Conservation (phyloP, 2,888 invertebrate genomes). For the Peribatodes rhomboidaria region DNA sequence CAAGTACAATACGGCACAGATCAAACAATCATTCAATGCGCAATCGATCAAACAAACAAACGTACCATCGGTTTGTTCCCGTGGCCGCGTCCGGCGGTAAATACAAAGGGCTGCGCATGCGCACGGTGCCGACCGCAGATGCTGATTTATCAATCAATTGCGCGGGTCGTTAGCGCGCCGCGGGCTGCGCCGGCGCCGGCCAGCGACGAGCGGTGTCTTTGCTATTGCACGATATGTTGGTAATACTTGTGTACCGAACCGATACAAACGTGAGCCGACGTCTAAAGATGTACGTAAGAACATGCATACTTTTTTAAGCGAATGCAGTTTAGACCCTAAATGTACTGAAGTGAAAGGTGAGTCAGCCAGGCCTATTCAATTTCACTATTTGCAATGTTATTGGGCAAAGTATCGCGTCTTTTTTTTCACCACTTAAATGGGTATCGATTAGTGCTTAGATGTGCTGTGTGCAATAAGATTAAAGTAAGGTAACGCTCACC, state of each 20-base stretch:
- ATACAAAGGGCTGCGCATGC: conserved; percentile 44
- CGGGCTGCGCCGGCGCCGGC: conserved; percentile 52
- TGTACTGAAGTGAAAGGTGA: background rate
- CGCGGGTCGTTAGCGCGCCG: conserved; percentile 59
- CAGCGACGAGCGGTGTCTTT: conserved; percentile 8
- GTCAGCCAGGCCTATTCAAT: too few species aligned
- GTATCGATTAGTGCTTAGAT: too few species aligned
- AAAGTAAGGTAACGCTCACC: too few species aligned
- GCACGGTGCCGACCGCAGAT: conserved; percentile 37
- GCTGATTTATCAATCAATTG: conserved; percentile 66
- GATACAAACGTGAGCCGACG: conserved; percentile 22
- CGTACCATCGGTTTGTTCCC: conserved; percentile 16
- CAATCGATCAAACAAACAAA: conserved; percentile 36
- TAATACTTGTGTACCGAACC: background rate
- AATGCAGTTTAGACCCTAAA: background rate
- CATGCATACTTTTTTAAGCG: background rate
- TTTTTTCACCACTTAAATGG: too few species aligned
- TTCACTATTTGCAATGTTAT: too few species aligned
- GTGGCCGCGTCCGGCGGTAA: conserved; percentile 30
- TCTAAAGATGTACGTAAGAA: background rate
- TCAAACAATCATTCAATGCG: conserved; percentile 21
- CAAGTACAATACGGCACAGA: conserved; percentile 7
- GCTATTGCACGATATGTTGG: conserved; percentile 11
- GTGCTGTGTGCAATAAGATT: too few species aligned
- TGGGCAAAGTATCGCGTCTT: too few species aligned